Evolutionary conservation across 2,113 vertebrate genomes (phyloP), one percentile per base, ranked within the genome.

Genomic region (Aix galericulata): DNA sequence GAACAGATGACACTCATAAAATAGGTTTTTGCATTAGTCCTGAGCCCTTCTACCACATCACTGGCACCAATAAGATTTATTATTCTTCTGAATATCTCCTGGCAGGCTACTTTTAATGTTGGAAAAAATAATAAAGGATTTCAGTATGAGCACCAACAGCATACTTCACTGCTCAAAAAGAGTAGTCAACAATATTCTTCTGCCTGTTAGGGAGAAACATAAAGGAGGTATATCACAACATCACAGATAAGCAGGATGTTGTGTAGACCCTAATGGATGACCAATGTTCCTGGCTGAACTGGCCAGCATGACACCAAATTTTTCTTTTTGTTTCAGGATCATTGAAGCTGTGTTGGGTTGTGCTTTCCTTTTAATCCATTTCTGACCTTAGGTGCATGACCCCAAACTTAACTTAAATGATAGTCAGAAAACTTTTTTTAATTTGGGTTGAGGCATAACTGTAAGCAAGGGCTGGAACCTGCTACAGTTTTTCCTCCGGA

Each of bases 1-100:
- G 76, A 93, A 82, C 78, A 94, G 92, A 94, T 94, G 92, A 95
- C 84, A 90, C 82, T 89, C 88, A 79, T 94, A 94, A 96, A 95
- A 68, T 55, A 90, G 79, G 95, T 94, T 82, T 88, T 81, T 81
- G 73, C n/a, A 58, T 89, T 91, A 92, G 86, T 95, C 91, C 87
- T 91, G 42, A 91, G 84, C 89, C 82, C 89, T 93, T 96, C 79
- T 88, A 81, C 56, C 69, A 68, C 86, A 69, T 92, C 87, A 62
- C 50, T 94, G 86, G 66, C 88, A 89, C 87, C 91, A 73, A 8
- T 71, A 84, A 90, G 91, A 91, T 94, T 90, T 94, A 94, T 93
- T 94, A 55, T 80, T 81, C 66, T 91, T 92, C 86, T 89, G 55
- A 94, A 85, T 87, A 89, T 93, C 85, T 97, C 79, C 89, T 89